Base-by-base conservation (phyloP, 64 coral and sea anemone genomes). In the Pocillopora damicornis region DNA sequence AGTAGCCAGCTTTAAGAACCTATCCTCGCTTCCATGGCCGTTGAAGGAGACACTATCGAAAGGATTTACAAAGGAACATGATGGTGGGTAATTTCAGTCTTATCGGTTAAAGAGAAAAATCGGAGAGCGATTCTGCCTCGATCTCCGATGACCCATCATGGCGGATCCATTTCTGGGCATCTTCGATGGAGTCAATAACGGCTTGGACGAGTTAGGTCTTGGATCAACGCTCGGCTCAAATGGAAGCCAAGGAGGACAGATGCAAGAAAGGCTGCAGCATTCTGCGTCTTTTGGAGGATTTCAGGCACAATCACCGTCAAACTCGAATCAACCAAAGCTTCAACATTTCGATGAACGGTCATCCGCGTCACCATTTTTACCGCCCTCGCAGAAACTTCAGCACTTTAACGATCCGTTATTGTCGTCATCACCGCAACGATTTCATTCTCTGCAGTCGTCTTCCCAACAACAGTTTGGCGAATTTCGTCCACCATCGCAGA, bases 161-260 rank as follows among this genome's bases (percentile, higher is more conserved):
- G 94, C 94, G 67, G 94, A 97, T 77, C 94, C 94, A 75, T 97
- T 92, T 87, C 74, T 92, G 83, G 94, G 94, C 60, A 97, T 97
- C 68, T 97, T 97, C 20, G 91, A 93, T 88, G 91, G 91, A 75
- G 79, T 87, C n/a, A 93, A 93, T 77, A 93, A 89, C 61, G 87
- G 87, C 17, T 76, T 93, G 26, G 91, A 93, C 9, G 91, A 93
- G 83, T 82, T 93, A 82, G 91, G 86, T 23, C 87, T 93, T 60
- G 91, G 88, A 17, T 89, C 92, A 26, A 86, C 90, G 78, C 89
- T 92, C 36, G 78, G 90, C 56, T 86, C 88, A 23, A 89, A 90
- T 64, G 92, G 88, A 75, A 97, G 88, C 87, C 83, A 89, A 68
- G 89, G 42, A 80, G 76, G 82, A 87, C 94, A 97, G 79, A 75